Evolutionary conservation across 2,113 vertebrate species (phyloP).

Genomic region (Edolisoma coerulescens): DNA sequence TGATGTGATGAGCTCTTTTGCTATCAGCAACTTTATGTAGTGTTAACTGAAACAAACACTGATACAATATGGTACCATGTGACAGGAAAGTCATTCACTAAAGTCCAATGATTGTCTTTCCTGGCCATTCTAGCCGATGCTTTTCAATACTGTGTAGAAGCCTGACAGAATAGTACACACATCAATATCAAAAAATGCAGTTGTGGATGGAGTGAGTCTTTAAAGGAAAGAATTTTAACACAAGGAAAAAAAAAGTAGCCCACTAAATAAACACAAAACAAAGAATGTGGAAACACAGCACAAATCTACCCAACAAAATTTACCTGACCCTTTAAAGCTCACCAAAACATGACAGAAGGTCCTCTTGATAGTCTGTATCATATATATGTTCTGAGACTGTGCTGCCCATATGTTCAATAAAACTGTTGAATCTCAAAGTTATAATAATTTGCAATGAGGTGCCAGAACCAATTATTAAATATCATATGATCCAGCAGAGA

Average conservation of each 20-base stretch:
- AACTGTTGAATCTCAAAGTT: slow-evolving; percentile 83
- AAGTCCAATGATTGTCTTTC: neutral
- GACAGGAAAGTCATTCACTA: neutral
- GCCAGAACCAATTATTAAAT: slow-evolving; percentile 86
- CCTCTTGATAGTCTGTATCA: slow-evolving; percentile 74
- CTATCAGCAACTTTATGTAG: neutral
- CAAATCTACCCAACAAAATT: slow-evolving; percentile 76
- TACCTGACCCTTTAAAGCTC: slow-evolving; percentile 81
- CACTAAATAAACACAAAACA: slow-evolving; percentile 69
- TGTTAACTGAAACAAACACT: slow-evolving; percentile 28
- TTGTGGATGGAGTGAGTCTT: neutral
- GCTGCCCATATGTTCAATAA: slow-evolving; percentile 82
- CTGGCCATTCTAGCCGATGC: slow-evolving; percentile 24
- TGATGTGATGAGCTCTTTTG: neutral
- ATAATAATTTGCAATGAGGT: slow-evolving; percentile 83
- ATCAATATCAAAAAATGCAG: neutral
- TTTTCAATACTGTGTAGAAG: slow-evolving; percentile 34
- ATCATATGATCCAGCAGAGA: slow-evolving; percentile 83
- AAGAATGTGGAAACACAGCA: slow-evolving; percentile 74
- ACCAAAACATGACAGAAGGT: slow-evolving; percentile 85
- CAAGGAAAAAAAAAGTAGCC: neutral
- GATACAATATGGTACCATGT: slow-evolving; percentile 23
- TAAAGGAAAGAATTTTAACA: slow-evolving; percentile 41
- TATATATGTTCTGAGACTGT: slow-evolving; percentile 79
- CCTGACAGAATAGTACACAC: neutral